These are phyloP conservation scores for Dicyrtoma fusca DNA, from an alignment of 2,888 invertebrate species.

Conservation along the genomic window DNA sequence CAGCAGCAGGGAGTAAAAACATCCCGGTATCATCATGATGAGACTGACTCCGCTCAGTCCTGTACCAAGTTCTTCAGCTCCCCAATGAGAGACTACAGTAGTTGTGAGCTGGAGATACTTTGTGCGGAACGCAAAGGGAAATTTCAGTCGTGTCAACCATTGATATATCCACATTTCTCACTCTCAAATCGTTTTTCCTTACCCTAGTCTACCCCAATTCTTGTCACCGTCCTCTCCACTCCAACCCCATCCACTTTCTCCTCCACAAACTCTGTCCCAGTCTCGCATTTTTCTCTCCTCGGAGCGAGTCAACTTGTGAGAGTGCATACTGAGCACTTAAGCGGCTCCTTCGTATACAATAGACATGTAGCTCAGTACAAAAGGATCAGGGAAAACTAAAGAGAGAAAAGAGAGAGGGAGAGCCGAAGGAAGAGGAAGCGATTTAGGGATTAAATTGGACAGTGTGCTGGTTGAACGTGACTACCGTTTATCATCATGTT, in stretches of 20 bases:
- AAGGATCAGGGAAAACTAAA: not conserved
- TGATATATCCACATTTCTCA: not conserved
- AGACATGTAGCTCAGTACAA: too few relatives aligned
- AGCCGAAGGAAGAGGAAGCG: not conserved
- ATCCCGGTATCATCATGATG: too few relatives aligned
- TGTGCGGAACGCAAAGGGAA: not conserved
- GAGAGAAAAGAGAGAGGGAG: not conserved
- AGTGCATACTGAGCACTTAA: too few relatives aligned
- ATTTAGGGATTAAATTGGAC: not conserved
- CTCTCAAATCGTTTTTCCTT: not conserved
- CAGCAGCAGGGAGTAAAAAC: not conserved
- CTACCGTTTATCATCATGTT: not conserved
- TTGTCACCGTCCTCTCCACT: not conserved
- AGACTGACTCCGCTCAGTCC: too few relatives aligned
- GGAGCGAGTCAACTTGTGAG: too few relatives aligned
- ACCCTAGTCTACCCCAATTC: too few relatives aligned
- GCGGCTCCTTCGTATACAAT: too few relatives aligned
- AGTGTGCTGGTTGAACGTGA: not conserved
- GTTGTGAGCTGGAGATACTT: too few relatives aligned
- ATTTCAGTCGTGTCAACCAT: slow-evolving; percentile 1
- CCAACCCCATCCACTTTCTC: not conserved
- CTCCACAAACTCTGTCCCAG: too few relatives aligned
- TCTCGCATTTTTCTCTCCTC: too few relatives aligned
- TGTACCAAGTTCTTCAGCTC: too few relatives aligned
- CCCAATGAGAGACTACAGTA: too few relatives aligned